Evolutionary conservation across 64 coral and sea anemone genomes (phyloP).

Genomic region (Trachythela sp.): DNA sequence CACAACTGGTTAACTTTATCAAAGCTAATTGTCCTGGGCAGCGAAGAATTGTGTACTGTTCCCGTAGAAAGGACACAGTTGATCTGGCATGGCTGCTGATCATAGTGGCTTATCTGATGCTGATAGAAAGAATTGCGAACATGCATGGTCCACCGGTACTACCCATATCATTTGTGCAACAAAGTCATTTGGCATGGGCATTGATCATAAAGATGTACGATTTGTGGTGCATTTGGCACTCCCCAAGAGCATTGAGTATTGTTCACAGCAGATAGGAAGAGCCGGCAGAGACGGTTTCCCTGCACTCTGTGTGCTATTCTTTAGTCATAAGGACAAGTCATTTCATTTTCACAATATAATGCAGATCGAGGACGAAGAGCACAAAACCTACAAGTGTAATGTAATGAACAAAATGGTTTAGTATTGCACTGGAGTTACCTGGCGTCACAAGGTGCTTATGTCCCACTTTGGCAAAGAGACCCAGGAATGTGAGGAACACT

Average conservation of each 20-base stretch:
- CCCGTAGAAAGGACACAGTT: neutral
- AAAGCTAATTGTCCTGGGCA: neutral
- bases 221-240: conserved; percentile 5
- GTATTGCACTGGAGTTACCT: neutral
- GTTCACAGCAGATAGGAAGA: neutral
- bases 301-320: neutral
- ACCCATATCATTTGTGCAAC: neutral
- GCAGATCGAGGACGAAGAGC: neutral
- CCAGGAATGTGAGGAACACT: neutral
- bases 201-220: neutral
- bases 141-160: neutral
- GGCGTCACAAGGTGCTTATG: neutral
- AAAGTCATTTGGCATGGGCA: conserved; percentile 8
- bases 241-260: neutral
- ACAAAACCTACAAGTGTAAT: neutral
- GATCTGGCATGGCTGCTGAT: neutral
- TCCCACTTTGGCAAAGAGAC: neutral
- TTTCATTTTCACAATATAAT: conserved; percentile 9
- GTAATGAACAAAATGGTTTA: conserved; percentile 7
- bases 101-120: neutral
- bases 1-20: neutral
- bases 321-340: neutral
- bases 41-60: neutral
- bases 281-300: neutral
- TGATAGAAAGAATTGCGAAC: neutral